A percentile compares a stretch with the other conserved stretches of the same genome.
Evolutionary conservation across 2,797 vertebrate genomes (phyloP).

Genomic region (Vultur gryphus): DNA sequence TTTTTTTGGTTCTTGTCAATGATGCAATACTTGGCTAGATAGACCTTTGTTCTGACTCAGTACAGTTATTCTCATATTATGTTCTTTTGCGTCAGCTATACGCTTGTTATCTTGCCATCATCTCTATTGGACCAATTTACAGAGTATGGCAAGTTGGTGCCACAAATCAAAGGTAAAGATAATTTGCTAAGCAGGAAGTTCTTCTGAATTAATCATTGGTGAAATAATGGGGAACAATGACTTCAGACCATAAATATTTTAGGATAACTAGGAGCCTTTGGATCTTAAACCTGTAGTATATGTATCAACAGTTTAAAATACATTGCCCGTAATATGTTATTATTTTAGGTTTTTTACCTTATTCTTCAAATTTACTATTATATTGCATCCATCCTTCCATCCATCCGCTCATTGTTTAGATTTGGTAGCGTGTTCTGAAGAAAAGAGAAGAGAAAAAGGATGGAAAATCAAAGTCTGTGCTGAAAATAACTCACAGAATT

Average conservation of each 20-base stretch:
- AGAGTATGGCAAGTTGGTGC: background rate
- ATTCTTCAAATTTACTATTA: background rate
- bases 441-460: background rate
- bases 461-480: background rate
- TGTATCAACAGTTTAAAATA: background rate
- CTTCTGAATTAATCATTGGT: constrained; percentile 1
- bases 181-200: constrained; percentile 13
- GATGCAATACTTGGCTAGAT: background rate
- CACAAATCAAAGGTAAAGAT: background rate
- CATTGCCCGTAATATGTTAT: background rate
- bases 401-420: background rate
- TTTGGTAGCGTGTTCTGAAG: background rate
- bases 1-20: background rate
- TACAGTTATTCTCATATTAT: background rate
- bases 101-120: background rate
- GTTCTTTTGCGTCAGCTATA: background rate
- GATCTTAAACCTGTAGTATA: background rate
- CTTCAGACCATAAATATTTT: background rate
- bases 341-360: background rate
- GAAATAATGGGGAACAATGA: background rate
- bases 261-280: background rate
- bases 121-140: background rate
- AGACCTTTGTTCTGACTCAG: background rate
- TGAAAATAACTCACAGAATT: background rate
- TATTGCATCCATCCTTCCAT: background rate